Percentiles rank a stretch among this genome's conserved stretches.
Conservation (phyloP, 1,140 invertebrate genomes). For the Caenorhabditis remanei region DNA sequence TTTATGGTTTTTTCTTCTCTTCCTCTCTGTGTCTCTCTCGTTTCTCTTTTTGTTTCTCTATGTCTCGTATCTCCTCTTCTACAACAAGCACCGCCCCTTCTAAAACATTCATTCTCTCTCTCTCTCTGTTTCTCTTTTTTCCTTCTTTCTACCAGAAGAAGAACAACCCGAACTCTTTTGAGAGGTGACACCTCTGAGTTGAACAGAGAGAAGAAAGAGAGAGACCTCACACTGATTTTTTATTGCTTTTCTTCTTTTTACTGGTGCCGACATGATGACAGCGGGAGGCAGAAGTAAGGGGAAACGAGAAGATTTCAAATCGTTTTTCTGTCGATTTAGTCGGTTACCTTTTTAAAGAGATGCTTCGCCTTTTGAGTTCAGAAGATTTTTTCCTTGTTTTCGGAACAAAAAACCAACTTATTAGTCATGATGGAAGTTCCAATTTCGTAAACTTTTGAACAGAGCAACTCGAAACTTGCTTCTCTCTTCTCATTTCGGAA, state of each 20-base stretch:
- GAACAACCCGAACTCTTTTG: slow-evolving; percentile 7
- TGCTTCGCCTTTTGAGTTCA: background rate
- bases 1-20: slow-evolving; percentile 28
- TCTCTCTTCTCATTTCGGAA: too few relatives aligned
- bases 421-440: too few relatives aligned
- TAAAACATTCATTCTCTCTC: slow-evolving; percentile 41
- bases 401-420: too few relatives aligned
- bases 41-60: background rate
- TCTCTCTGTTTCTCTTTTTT: background rate
- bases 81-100: slow-evolving; percentile 27
- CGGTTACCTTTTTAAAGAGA: background rate
- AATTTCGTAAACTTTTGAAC: too few relatives aligned
- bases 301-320: background rate
- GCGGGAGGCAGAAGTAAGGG: background rate
- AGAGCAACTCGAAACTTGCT: too few relatives aligned
- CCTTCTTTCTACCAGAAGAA: background rate
- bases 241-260: slow-evolving; percentile 31
- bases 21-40: background rate
- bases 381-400: too few relatives aligned
- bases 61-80: background rate
- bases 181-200: slow-evolving; percentile 45
- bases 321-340: background rate
- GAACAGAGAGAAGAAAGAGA: slow-evolving; percentile 13
- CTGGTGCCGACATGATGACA: background rate
- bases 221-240: slow-evolving; percentile 53